Evolutionary conservation across 1,140 invertebrate genomes (phyloP).

Genomic region (Philopotamus ludificatus): DNA sequence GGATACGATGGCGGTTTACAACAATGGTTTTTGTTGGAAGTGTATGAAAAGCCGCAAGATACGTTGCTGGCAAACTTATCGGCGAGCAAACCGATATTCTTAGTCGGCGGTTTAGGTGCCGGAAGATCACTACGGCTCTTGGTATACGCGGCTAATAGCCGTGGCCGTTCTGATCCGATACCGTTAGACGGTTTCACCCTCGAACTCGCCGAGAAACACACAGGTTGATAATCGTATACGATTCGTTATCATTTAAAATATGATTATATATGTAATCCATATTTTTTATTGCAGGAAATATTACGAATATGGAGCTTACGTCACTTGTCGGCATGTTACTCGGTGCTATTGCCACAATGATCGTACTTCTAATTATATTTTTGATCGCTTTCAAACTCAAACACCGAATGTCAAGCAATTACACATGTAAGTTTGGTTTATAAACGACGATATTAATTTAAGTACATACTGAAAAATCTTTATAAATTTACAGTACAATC

Average conservation of each 20-base stretch:
- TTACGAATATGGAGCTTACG: conserved; percentile 51
- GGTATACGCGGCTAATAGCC: conserved; percentile 63
- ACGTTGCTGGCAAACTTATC: conserved; percentile 54
- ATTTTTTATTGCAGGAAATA: conserved; percentile 46
- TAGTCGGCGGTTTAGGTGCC: conserved; percentile 55
- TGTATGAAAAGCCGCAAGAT: conserved; percentile 52
- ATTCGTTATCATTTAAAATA: background rate
- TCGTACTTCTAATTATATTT: conserved; percentile 48
- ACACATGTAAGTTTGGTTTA: conserved; percentile 47
- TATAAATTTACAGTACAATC: conserved; percentile 16
- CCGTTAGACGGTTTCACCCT: conserved; percentile 56
- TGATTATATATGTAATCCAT: background rate
- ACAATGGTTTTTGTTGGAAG: conserved; percentile 79
- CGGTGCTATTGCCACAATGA: conserved; percentile 47
- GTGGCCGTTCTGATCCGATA: conserved; percentile 61
- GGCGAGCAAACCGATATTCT: conserved; percentile 54
- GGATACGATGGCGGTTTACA: conserved; percentile 88
- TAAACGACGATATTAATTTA: background rate
- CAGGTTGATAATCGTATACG: conserved; percentile 8
- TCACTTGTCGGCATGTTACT: conserved; percentile 50
- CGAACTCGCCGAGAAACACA: conserved; percentile 39
- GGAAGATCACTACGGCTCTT: conserved; percentile 54
- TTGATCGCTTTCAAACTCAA: conserved; percentile 47
- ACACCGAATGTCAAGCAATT: conserved; percentile 47
- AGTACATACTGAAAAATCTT: conserved; percentile 11